Conservation (phyloP, 2,888 invertebrate species). For the Strigamia transsilvanica region DNA sequence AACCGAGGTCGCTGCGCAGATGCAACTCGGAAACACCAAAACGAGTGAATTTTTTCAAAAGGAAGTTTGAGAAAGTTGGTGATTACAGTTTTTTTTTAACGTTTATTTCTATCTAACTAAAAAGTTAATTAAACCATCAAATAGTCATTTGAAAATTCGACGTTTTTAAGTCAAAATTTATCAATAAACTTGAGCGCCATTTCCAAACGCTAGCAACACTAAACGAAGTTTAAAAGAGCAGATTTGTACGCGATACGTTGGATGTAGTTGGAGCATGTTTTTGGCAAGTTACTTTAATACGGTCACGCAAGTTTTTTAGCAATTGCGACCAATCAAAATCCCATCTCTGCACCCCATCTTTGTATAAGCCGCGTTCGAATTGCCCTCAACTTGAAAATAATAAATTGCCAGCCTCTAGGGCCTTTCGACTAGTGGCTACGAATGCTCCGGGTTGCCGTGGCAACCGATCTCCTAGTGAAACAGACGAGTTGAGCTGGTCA, state of each 20-base stretch:
- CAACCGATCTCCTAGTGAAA: constrained; percentile 1
- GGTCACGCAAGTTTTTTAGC: constrained; percentile 19
- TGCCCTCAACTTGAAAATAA: constrained; percentile 30
- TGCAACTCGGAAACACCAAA: too few species aligned
- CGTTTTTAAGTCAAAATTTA: too few species aligned
- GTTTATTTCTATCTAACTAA: too few species aligned
- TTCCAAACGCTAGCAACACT: neutral
- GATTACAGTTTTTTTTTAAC: too few species aligned
- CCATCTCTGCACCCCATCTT: constrained; percentile 24
- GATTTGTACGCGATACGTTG: neutral
- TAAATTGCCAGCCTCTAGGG: constrained; percentile 26
- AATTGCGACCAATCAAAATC: constrained; percentile 30
- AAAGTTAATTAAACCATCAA: too few species aligned
- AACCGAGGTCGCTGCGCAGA: too few species aligned
- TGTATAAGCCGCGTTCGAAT: constrained; percentile 30
- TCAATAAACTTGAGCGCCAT: too few species aligned
- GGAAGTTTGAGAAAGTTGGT: too few species aligned
- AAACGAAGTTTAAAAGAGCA: neutral
- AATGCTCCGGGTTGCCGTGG: constrained; percentile 7
- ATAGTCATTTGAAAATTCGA: too few species aligned
- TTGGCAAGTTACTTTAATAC: constrained; percentile 2
- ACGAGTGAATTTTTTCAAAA: too few species aligned
- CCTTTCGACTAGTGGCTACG: constrained; percentile 26
- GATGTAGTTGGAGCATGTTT: neutral
- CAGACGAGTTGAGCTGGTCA: constrained; percentile 30